phyloP scores from a whole-genome alignment of 2,113 vertebrate genomes.

The Tenebrosternarchus preto region DNA sequence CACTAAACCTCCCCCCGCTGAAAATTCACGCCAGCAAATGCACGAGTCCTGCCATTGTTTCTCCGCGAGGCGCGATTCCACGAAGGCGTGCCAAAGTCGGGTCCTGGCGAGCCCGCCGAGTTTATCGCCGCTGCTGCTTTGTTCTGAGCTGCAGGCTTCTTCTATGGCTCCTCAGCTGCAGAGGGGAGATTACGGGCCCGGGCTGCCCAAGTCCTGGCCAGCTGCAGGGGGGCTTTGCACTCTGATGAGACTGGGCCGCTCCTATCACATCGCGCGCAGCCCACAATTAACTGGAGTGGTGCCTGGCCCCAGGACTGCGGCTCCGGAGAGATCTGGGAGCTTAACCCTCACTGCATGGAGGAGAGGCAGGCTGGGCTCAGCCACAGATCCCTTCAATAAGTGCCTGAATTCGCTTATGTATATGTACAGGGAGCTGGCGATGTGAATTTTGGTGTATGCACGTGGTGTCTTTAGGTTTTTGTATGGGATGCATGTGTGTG shows the following conservation, averaged over 20 bases:
- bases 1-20: too few species aligned
- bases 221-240: slow-evolving; percentile 21
- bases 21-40: too few species aligned
- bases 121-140: slow-evolving; percentile 48
- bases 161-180: slow-evolving; percentile 47
- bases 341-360: slow-evolving; percentile 26
- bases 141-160: slow-evolving; percentile 47
- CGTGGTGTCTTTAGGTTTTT: slow-evolving; percentile 10
- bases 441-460: slow-evolving; percentile 32
- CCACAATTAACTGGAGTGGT: slow-evolving; percentile 57
- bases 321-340: slow-evolving; percentile 37
- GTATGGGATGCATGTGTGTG: background rate
- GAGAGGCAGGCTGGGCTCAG: slow-evolving; percentile 9
- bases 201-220: slow-evolving; percentile 42
- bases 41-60: too few species aligned
- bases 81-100: slow-evolving; percentile 16
- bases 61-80: slow-evolving; percentile 18
- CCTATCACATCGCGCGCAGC: slow-evolving; percentile 45
- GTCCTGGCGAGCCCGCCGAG: slow-evolving; percentile 23
- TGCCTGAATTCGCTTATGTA: slow-evolving; percentile 10
- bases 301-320: slow-evolving; percentile 47
- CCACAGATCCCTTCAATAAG: slow-evolving; percentile 31
- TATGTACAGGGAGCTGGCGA: slow-evolving; percentile 32
- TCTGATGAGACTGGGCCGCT: slow-evolving; percentile 45
- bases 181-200: slow-evolving; percentile 49